phyloP scores from a whole-genome alignment of 2,888 invertebrate species.

The Physocephala rufipes region DNA sequence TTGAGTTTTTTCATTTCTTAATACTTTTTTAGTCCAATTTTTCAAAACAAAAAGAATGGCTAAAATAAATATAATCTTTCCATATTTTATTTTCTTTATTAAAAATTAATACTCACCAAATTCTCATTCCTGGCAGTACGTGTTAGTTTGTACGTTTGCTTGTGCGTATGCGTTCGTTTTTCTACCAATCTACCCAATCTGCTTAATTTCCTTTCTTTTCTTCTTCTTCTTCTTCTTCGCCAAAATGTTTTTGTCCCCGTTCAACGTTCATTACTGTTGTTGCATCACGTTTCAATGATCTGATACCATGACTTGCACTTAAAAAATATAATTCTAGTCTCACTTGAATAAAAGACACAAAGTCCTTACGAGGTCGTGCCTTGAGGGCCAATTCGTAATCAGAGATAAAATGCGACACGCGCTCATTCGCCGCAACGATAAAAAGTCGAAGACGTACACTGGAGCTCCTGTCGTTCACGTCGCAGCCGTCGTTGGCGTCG shows the following conservation, averaged over 20 bases:
- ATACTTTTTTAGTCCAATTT: no score
- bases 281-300: neutral
- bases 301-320: neutral
- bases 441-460: neutral
- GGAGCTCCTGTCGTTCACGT: neutral
- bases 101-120: no score
- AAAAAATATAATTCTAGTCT: neutral
- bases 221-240: conserved; percentile 3
- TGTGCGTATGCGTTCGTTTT: neutral
- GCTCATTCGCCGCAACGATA: neutral
- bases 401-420: neutral
- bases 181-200: neutral
- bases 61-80: no score
- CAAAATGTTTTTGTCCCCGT: conserved; percentile 3
- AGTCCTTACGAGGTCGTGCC: conserved; percentile 26
- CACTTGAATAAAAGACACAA: neutral
- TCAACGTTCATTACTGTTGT: neutral
- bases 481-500: neutral
- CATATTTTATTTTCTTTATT: no score
- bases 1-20: no score
- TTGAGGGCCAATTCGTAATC: conserved; percentile 18
- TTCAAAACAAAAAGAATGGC: no score
- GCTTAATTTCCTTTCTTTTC: no score
- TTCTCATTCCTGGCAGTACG: no score
- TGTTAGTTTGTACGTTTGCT: no score